Evolutionary conservation across 2,888 invertebrate genomes (phyloP).

Genomic region (Ceriagrion tenellum): DNA sequence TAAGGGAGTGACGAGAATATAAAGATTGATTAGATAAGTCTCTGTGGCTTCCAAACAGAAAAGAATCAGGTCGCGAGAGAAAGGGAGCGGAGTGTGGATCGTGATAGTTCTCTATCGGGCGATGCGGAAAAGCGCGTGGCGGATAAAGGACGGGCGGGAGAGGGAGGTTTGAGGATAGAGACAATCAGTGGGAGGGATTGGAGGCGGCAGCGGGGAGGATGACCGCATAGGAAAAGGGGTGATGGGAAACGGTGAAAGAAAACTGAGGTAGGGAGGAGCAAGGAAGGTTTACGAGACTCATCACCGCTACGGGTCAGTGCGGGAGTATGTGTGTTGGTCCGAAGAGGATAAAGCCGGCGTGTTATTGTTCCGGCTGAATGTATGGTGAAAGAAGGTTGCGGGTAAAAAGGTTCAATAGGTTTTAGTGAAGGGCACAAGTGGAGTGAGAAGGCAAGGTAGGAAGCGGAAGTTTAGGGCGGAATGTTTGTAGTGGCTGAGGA

Average conservation of each 20-base stretch:
- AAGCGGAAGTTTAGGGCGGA: not conserved
- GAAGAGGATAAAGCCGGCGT: constrained; percentile 2
- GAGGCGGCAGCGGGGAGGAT: not conserved
- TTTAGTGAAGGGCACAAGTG: not conserved
- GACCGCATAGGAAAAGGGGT: not conserved
- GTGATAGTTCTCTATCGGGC: not conserved
- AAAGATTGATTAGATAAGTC: too few relatives aligned
- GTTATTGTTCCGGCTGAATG: constrained; percentile 1
- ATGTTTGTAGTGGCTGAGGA: not conserved
- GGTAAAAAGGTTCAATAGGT: not conserved
- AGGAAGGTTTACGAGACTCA: constrained; percentile 1
- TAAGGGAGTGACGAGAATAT: too few relatives aligned
- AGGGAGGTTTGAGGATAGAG: not conserved
- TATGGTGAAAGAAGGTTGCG: not conserved
- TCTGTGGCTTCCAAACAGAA: too few relatives aligned
- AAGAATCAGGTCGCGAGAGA: too few relatives aligned
- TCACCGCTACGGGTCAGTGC: not conserved
- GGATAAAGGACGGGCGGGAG: not conserved
- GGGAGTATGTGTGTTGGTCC: not conserved
- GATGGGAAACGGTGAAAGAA: not conserved
- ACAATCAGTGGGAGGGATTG: not conserved
- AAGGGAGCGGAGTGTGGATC: not conserved
- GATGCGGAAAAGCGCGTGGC: too few relatives aligned
- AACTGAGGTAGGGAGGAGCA: not conserved
- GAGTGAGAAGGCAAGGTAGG: not conserved